Conservation (phyloP, 2,797 vertebrate genomes). For the Amblyraja radiata region DNA sequence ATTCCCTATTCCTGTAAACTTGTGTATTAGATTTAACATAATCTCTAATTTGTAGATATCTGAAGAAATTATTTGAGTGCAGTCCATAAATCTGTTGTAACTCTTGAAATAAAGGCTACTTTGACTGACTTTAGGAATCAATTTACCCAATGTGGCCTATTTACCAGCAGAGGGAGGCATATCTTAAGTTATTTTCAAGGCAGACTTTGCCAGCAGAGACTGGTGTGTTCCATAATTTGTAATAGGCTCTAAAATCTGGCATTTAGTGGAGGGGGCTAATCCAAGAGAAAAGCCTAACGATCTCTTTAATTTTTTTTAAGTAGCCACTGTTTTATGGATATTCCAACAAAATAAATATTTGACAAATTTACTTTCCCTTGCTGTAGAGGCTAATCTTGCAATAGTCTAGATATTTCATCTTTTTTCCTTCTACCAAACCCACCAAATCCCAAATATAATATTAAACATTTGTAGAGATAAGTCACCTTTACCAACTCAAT, state of each 20-base stretch:
- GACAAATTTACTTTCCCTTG: not conserved
- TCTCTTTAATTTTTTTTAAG: not conserved
- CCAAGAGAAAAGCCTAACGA: not conserved
- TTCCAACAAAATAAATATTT: not conserved
- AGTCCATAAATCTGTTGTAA: too few species aligned
- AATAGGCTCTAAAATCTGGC: not conserved
- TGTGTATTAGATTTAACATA: too few species aligned
- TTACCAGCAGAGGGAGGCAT: conserved; percentile 1
- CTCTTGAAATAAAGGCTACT: too few species aligned
- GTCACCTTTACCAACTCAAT: not conserved
- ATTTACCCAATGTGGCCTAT: not conserved
- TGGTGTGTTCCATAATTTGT: not conserved
- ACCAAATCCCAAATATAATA: not conserved
- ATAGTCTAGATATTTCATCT: not conserved
- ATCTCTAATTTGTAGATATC: too few species aligned
- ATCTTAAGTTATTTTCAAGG: not conserved
- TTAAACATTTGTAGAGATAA: not conserved
- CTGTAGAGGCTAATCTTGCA: not conserved
- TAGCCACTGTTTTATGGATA: not conserved
- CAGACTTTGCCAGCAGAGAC: not conserved
- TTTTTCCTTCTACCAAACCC: not conserved
- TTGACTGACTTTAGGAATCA: too few species aligned
- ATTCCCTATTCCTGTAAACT: too few species aligned
- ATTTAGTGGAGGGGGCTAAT: not conserved
- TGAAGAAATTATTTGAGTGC: too few species aligned